Evolutionary conservation across 2,888 invertebrate species (phyloP).

Genomic region (Mechanitis mazaeus): DNA sequence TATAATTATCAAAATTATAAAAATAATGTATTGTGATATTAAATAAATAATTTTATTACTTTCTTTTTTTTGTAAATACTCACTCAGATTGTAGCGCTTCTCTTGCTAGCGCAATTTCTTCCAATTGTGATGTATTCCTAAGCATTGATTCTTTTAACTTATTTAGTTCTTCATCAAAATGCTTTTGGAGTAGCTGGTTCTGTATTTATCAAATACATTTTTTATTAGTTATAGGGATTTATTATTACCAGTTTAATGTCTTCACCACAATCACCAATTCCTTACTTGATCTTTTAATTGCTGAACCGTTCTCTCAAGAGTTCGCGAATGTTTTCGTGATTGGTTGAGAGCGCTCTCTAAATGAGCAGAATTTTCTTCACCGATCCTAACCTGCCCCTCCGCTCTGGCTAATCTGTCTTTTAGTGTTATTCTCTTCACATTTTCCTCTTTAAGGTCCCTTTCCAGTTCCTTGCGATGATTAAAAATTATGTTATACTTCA

Average conservation of each 20-base stretch:
- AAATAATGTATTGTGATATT: background rate
- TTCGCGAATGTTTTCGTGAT: constrained; percentile 41
- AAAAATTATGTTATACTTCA: constrained; percentile 7
- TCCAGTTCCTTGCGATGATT: constrained; percentile 50
- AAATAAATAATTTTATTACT: background rate
- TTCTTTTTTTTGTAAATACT: constrained; percentile 28
- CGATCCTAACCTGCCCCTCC: constrained; percentile 53
- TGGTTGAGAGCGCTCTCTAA: constrained; percentile 53
- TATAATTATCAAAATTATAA: constrained; percentile 27
- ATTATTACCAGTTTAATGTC: no score
- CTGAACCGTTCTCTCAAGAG: constrained; percentile 50
- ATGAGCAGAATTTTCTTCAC: constrained; percentile 42
- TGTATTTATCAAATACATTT: constrained; percentile 25
- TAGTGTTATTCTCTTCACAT: constrained; percentile 41
- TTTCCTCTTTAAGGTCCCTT: constrained; percentile 59
- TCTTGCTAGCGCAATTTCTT: constrained; percentile 57
- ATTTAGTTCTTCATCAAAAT: constrained; percentile 54
- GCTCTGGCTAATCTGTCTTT: constrained; percentile 47
- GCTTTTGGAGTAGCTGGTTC: constrained; percentile 52
- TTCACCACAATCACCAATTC: no score
- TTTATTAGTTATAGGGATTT: no score
- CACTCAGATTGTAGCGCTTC: constrained; percentile 61
- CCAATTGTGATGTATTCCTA: constrained; percentile 53
- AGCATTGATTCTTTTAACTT: constrained; percentile 55
- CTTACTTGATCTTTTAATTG: constrained; percentile 54